Percentiles rank a stretch among this genome's conserved stretches.
phyloP scores from a whole-genome alignment of 2,888 invertebrate genomes.

The Calliphora vomitoria region DNA sequence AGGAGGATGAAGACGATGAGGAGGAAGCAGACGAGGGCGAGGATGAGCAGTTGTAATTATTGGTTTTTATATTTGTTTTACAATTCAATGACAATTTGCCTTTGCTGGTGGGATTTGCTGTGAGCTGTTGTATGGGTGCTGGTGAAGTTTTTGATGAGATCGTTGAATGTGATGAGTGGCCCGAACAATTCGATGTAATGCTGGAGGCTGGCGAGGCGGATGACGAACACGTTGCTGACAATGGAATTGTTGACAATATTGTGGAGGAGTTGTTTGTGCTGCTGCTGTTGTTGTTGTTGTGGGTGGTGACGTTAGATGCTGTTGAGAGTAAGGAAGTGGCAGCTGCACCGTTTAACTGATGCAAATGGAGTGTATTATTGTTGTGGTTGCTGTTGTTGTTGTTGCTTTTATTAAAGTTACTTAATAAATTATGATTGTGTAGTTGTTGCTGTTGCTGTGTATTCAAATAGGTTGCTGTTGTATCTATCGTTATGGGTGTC shows the following conservation, averaged over 20 bases:
- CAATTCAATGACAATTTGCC: conserved; percentile 56
- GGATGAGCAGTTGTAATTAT: conserved; percentile 74
- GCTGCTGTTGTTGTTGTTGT: background rate
- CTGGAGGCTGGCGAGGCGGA: conserved; percentile 82
- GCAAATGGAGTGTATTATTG: conserved; percentile 80
- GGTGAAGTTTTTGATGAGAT: conserved; percentile 80
- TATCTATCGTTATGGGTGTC: conserved; percentile 76
- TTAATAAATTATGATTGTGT: conserved; percentile 45
- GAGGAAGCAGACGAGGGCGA: conserved; percentile 74
- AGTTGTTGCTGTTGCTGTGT: conserved; percentile 53
- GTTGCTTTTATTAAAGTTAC: background rate
- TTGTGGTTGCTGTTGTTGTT: conserved; percentile 68
- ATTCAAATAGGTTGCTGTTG: conserved; percentile 68
- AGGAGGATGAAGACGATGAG: conserved; percentile 70
- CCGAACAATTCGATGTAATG: conserved; percentile 79
- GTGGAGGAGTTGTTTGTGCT: background rate
- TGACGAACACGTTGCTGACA: conserved; percentile 73
- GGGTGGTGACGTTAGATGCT: conserved; percentile 55
- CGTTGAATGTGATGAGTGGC: conserved; percentile 71
- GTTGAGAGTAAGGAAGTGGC: conserved; percentile 74
- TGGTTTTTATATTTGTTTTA: conserved; percentile 69
- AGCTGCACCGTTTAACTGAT: conserved; percentile 73
- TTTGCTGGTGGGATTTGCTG: conserved; percentile 13
- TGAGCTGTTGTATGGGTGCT: too few species aligned
- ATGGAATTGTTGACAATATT: conserved; percentile 75